Base-by-base conservation (phyloP, 2,113 vertebrate species). In the Pollachius pollachius region DNA sequence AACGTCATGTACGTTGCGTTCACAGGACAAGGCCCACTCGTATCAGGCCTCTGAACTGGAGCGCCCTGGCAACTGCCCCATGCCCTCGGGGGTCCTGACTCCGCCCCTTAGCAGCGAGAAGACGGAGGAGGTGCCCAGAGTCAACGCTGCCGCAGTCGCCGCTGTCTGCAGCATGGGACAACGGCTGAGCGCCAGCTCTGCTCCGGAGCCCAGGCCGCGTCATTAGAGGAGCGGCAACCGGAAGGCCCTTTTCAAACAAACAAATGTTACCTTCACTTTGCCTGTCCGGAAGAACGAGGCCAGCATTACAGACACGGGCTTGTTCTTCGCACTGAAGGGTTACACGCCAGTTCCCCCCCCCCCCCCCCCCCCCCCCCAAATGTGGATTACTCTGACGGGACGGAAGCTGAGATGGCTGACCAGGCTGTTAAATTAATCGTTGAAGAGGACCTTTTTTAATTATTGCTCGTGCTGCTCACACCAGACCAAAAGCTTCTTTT, bases 21-120 rank as follows among this genome's bases (percentile, higher is more conserved):
- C 18, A 67, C 81, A 99, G 97, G 96, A 94, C 21, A 95, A 92
- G 90, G 95, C 93, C 68, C 86, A 92, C 86, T 90, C 91, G 2
- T 95, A 95, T 86, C 92, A 93, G 88, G 92, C 91, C 56, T 83
- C 79, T 67, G 87, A 96, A 62, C 78, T 94, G 78, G 92, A 96
- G 73, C 85, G 87, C 56, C 92, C 87, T 37, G 84, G 90, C 76
- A 85, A 69, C 78, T 94, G 94, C 66, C 92, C 93, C 15, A 83
- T 95, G 15, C 96, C 96, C 0, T 89, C 85, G 0, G 95, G 96
- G 13, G 87, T 98, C 62, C 92, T 99, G 74, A 99, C 97, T 12
- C 97, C 97, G 0, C 97, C 97, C 0, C 94, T 92, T 18, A 99
- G 96, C 86, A 94, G 91, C 58, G 94, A 98, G 90, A 99, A 93